Evolutionary conservation across 2,113 vertebrate genomes (phyloP).

Genomic region (Cariama cristata): DNA sequence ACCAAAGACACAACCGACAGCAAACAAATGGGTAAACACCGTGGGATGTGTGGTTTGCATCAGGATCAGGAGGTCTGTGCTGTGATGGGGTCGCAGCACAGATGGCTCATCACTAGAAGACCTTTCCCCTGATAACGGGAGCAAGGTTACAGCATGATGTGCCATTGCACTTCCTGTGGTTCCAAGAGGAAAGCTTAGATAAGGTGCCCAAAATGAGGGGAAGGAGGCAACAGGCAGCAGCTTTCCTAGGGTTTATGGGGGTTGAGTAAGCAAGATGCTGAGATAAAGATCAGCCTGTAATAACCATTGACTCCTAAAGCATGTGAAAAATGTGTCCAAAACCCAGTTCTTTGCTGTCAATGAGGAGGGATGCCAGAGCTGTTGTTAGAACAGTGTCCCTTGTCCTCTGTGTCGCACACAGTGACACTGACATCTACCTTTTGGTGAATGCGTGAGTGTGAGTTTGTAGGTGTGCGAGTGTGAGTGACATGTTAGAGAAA

Average conservation of each 20-base stretch:
- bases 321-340: conserved; percentile 1
- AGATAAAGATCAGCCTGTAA: conserved; percentile 27
- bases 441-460: not conserved
- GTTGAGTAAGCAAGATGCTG: not conserved
- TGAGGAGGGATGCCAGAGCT: not conserved
- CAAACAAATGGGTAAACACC: conserved; percentile 10
- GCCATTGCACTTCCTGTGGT: not conserved
- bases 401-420: not conserved
- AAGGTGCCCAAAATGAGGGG: not conserved
- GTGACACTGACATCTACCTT: not conserved
- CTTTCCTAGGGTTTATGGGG: not conserved
- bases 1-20: not conserved
- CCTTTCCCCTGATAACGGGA: not conserved
- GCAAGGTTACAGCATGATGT: not conserved
- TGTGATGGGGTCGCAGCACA: conserved; percentile 30
- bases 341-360: not conserved
- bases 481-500: not conserved
- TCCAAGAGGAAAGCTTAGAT: conserved; percentile 12
- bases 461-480: not conserved
- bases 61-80: not conserved
- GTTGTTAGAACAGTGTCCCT: not conserved
- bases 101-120: conserved; percentile 18
- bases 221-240: not conserved
- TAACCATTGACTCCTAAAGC: not conserved
- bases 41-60: not conserved